phyloP scores from a whole-genome alignment of 1,140 invertebrate genomes.

The Andrena cerasifolii region DNA sequence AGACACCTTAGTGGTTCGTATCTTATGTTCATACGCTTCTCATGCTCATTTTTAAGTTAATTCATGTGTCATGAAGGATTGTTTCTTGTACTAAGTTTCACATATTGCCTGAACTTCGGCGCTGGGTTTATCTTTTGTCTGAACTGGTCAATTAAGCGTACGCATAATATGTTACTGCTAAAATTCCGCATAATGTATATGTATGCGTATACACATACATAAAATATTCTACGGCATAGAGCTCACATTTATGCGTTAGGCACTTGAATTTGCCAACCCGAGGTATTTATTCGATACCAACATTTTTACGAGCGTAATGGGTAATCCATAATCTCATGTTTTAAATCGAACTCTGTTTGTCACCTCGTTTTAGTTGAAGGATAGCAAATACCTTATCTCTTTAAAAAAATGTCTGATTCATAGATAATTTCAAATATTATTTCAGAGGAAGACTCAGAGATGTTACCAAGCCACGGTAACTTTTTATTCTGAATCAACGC shows the following conservation, averaged over 20 bases:
- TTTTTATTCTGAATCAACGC: slow-evolving; percentile 74
- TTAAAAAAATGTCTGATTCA: slow-evolving; percentile 49
- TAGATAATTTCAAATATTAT: slow-evolving; percentile 78
- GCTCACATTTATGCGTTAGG: background rate
- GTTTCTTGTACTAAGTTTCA: slow-evolving; percentile 51
- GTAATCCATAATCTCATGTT: background rate
- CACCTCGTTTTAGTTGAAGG: slow-evolving; percentile 6
- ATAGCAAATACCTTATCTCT: slow-evolving; percentile 8
- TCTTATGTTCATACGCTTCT: slow-evolving; percentile 81
- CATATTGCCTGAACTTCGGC: slow-evolving; percentile 47
- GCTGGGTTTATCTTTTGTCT: slow-evolving; percentile 27
- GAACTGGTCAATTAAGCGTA: slow-evolving; percentile 20
- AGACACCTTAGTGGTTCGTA: slow-evolving; percentile 89
- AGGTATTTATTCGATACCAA: background rate
- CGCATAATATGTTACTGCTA: slow-evolving; percentile 29
- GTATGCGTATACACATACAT: background rate
- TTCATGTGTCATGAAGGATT: slow-evolving; percentile 34
- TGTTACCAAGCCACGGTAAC: slow-evolving; percentile 82
- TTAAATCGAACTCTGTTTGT: background rate
- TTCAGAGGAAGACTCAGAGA: slow-evolving; percentile 83
- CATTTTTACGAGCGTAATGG: background rate
- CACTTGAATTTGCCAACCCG: background rate
- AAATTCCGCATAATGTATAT: slow-evolving; percentile 8
- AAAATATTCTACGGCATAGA: slow-evolving; percentile 10
- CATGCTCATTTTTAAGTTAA: slow-evolving; percentile 71